Conservation (phyloP, 2,113 vertebrate species). For the Cyanoderma ruficeps region DNA sequence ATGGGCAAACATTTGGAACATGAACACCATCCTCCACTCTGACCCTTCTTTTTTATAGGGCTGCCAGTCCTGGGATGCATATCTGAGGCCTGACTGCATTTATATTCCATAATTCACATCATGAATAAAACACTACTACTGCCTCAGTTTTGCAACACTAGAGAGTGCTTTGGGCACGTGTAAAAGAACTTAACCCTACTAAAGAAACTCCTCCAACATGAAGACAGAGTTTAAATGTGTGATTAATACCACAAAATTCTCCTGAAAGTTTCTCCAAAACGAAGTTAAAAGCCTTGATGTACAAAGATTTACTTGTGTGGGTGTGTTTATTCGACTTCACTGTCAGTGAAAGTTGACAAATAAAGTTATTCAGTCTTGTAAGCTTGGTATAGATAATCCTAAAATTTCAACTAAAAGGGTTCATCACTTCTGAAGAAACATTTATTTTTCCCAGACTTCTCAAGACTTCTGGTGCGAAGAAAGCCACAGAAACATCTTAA, state of each 20-base stretch:
- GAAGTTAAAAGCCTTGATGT: not conserved
- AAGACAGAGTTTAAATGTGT: not conserved
- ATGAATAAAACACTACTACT: not conserved
- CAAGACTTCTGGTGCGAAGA: not conserved
- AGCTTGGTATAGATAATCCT: not conserved
- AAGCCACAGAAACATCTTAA: not conserved
- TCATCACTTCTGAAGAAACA: not conserved
- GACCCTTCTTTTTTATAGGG: not conserved
- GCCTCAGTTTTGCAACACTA: not conserved
- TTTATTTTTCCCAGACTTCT: not conserved
- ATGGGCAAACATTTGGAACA: not conserved
- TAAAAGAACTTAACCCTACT: not conserved
- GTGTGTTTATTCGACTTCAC: not conserved
- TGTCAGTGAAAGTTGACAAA: not conserved
- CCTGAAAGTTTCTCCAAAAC: not conserved
- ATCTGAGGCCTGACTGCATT: not conserved
- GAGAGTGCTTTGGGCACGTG: not conserved
- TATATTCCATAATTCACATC: not conserved
- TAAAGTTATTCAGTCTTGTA: not conserved
- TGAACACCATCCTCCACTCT: fast-evolving
- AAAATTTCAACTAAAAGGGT: not conserved
- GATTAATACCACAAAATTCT: not conserved
- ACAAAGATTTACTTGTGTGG: not conserved
- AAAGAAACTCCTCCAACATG: not conserved
- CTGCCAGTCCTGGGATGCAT: not conserved